Evolutionary conservation across 2,888 invertebrate species (phyloP), one percentile per base, ranked within the genome.

Genomic region (Fragum whitleyi): DNA sequence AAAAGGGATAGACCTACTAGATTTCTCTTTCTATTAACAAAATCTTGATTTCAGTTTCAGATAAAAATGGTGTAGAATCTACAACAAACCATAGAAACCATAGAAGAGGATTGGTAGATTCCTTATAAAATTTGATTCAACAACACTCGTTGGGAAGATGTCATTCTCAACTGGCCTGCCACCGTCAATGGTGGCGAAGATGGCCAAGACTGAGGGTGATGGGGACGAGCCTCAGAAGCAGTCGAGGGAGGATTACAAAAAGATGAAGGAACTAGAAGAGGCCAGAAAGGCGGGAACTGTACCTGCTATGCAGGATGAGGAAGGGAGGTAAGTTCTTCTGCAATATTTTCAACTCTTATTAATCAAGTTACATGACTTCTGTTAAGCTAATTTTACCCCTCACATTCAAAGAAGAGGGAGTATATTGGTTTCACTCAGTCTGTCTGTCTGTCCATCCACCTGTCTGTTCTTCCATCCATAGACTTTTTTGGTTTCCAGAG

Each of bases 191-290:
- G 90, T 94, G 88, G 91, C 92, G 1, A 93, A 92, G 82, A 87
- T 89, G 85, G 88, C 90, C 23, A 92, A 91, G 79, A 78, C 86
- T 29, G 90, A 88, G 29, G 87, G 81, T 11, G 90, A 87, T 32
- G 87, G 87, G 29, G 92, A 91, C 47, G 92, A 91, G 53, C 90
- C 90, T 7, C 88, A 91, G 77, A 92, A 92, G 77, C 91, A 92
- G 79, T 92, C 92, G 0, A 83, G 98, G 55, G 98, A 99, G 94
- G 98, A 99, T 94, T 99, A 98, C 97, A 96, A 98, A 53, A 98
- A 99, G 93, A 97, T 98, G 23, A 99, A 99, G 93, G 99, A 99
- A 94, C 95, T 99, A 74, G 99, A 99, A 94, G 99, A 99, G 94
- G 98, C 98, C 14, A 95, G 99, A 91, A 99, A 94, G 92, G 97